These are phyloP conservation scores for Xestia xanthographa DNA, from an alignment of 2,888 invertebrate species.

Conservation along the genomic window DNA sequence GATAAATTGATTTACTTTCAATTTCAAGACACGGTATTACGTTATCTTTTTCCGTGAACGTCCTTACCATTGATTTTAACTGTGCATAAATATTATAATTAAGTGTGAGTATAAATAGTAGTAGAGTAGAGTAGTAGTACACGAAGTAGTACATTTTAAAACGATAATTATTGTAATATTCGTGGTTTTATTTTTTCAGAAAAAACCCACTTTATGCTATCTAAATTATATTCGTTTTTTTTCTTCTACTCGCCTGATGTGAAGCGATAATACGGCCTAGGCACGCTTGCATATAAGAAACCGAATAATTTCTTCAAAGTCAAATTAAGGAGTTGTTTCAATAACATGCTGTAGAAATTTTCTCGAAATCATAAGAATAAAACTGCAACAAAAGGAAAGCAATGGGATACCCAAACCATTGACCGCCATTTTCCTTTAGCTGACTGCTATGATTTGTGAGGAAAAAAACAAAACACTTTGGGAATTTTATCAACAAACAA, in stretches of 20 bases:
- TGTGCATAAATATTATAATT: neutral
- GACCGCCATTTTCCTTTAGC: constrained; percentile 5
- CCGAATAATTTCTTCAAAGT: neutral
- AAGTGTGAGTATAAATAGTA: no score
- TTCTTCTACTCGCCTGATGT: no score
- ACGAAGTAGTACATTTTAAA: neutral
- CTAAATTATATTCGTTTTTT: no score
- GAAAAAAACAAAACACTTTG: constrained; percentile 1
- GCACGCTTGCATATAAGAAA: no score
- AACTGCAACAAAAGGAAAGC: neutral
- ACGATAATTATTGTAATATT: neutral
- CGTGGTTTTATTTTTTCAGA: neutral
- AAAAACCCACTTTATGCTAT: neutral
- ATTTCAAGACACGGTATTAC: neutral
- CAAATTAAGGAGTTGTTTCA: neutral
- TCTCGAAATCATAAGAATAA: neutral
- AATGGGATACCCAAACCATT: neutral
- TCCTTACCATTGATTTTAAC: neutral
- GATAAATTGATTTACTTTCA: neutral
- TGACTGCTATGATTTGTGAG: neutral
- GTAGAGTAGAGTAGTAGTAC: no score
- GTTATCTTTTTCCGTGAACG: neutral
- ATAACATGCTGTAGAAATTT: neutral
- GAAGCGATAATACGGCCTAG: no score
- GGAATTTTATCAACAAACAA: constrained; percentile 5